Evolutionary conservation across 64 coral and sea anemone species (phyloP).

Genomic region (Hydrozoanthus tunicans): DNA sequence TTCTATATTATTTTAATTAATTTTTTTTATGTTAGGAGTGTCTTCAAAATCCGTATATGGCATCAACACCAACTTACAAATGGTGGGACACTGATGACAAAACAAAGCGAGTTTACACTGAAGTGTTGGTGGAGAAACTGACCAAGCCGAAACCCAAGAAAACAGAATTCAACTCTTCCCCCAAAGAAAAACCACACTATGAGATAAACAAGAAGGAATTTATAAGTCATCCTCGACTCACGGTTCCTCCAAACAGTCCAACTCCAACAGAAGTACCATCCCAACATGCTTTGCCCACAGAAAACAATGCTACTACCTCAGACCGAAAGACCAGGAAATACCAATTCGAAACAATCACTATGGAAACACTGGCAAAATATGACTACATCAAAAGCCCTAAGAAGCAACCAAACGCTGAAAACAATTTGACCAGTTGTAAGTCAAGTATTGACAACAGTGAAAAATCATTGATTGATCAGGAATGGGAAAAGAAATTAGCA

Average conservation of each 20-base stretch:
- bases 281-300: neutral
- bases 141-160: slow-evolving; percentile 67
- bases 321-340: slow-evolving; percentile 65
- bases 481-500: slow-evolving; percentile 39
- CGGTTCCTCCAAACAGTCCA: slow-evolving; percentile 30
- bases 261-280: slow-evolving; percentile 35
- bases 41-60: slow-evolving; percentile 31
- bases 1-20: neutral
- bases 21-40: neutral
- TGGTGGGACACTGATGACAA: slow-evolving; percentile 98
- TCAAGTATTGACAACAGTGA: neutral
- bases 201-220: neutral
- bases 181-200: neutral
- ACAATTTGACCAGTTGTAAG: neutral
- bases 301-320: neutral
- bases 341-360: slow-evolving; percentile 90
- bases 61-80: slow-evolving; percentile 73
- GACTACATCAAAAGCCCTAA: slow-evolving; percentile 94
- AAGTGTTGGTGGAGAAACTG: slow-evolving; percentile 81
- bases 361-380: slow-evolving; percentile 91
- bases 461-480: slow-evolving; percentile 25
- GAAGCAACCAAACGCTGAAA: slow-evolving; percentile 28
- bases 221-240: neutral
- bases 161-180: slow-evolving; percentile 10
- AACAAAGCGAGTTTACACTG: slow-evolving; percentile 90